These are phyloP conservation scores for Sinohyriopsis cumingii DNA, from an alignment of 2,888 invertebrate genomes.

Conservation along the genomic window DNA sequence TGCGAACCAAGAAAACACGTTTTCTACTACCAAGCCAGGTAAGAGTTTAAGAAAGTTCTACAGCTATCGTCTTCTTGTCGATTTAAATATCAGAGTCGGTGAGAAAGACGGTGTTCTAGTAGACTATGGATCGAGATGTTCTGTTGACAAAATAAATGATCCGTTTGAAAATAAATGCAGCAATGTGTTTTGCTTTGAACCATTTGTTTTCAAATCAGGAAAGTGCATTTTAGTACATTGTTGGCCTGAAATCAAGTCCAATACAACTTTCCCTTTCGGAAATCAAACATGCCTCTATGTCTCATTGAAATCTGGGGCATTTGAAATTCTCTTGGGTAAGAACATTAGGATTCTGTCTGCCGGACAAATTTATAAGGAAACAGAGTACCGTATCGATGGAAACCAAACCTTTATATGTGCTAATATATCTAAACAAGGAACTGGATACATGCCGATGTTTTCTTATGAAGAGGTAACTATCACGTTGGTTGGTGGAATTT, in stretches of 20 bases:
- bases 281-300: conserved; percentile 4
- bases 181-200: conserved; percentile 18
- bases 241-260: background rate
- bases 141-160: conserved; percentile 33
- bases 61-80: conserved; percentile 19
- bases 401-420: conserved; percentile 32
- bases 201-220: conserved; percentile 8
- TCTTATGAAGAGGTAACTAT: conserved; percentile 57
- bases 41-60: conserved; percentile 4
- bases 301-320: conserved; percentile 7
- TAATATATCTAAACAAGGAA: conserved; percentile 6
- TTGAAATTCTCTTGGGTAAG: conserved; percentile 14
- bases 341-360: conserved; percentile 14
- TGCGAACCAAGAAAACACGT: conserved; percentile 5
- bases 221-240: conserved; percentile 8
- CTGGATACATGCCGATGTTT: conserved; percentile 18
- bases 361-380: conserved; percentile 8
- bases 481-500: conserved; percentile 79
- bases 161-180: conserved; percentile 28
- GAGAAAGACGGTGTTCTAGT: background rate
- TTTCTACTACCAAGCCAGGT: background rate
- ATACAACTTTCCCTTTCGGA: too few species aligned
- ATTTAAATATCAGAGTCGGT: conserved; percentile 14
- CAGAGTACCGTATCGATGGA: conserved; percentile 19
- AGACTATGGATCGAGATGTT: conserved; percentile 12